phyloP scores from a whole-genome alignment of 2,113 vertebrate genomes.

The Epinephelus cyanopodus region DNA sequence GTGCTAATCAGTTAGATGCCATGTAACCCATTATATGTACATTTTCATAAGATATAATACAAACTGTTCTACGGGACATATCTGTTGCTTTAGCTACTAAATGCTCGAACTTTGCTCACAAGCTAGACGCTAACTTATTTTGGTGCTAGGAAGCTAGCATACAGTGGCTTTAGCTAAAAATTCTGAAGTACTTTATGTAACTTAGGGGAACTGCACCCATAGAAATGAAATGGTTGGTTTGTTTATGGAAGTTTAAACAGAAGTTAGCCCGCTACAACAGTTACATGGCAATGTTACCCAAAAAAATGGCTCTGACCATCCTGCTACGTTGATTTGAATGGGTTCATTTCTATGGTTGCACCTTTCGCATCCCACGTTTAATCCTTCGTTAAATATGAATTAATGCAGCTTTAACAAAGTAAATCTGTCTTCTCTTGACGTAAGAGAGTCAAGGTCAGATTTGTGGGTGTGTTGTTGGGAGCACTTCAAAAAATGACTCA shows the following conservation, averaged over 20 bases:
- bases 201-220: background rate
- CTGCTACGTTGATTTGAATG: too few relatives aligned
- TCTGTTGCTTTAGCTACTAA: background rate
- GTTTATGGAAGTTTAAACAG: too few relatives aligned
- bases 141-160: background rate
- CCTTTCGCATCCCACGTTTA: background rate
- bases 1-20: too few relatives aligned
- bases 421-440: background rate
- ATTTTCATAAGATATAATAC: too few relatives aligned
- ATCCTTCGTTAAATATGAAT: background rate
- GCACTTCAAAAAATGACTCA: background rate
- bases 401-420: constrained; percentile 3
- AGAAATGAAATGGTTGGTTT: too few relatives aligned
- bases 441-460: background rate
- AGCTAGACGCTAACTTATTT: background rate
- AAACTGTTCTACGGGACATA: background rate
- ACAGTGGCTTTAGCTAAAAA: background rate
- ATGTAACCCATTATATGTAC: too few relatives aligned
- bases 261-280: too few relatives aligned
- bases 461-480: background rate
- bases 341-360: too few relatives aligned
- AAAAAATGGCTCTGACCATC: too few relatives aligned
- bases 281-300: too few relatives aligned
- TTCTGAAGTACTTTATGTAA: background rate
- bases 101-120: background rate